Percentiles rank a stretch among this genome's conserved stretches.
Conservation (phyloP, 2,888 invertebrate species). For the Caenorhabditis sulstoni region DNA sequence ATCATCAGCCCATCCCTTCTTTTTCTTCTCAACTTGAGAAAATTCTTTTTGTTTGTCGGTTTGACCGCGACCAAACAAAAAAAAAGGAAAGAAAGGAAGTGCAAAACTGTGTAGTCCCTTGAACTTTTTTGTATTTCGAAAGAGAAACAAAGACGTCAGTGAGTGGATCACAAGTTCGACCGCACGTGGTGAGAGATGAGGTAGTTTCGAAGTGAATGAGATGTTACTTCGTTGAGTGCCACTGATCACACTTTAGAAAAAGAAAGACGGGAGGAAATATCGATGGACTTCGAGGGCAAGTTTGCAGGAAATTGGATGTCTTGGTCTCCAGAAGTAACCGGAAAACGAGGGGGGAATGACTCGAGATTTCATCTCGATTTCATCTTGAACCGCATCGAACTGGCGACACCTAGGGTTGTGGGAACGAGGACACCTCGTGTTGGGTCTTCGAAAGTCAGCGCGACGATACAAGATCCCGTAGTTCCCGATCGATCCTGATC, state of each 20-base stretch:
- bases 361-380: too few relatives aligned
- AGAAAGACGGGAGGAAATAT: background rate
- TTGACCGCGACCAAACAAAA: constrained; percentile 1
- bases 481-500: constrained; percentile 12
- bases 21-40: background rate
- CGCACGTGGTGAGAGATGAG: constrained; percentile 35
- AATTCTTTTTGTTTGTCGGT: constrained; percentile 19
- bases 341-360: too few relatives aligned
- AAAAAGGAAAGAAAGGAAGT: background rate
- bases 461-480: background rate
- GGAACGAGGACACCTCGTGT: too few relatives aligned
- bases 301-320: too few relatives aligned
- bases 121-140: constrained; percentile 12
- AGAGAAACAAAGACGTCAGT: constrained; percentile 13
- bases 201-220: too few relatives aligned
- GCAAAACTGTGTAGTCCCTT: constrained; percentile 7
- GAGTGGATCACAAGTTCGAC: constrained; percentile 25
- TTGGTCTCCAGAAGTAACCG: too few relatives aligned
- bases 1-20: constrained; percentile 29
- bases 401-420: too few relatives aligned
- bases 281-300: too few relatives aligned
- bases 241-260: constrained; percentile 21
- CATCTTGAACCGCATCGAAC: too few relatives aligned
- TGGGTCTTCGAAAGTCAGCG: too few relatives aligned
- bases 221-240: too few relatives aligned